Conservation (phyloP, 1,140 invertebrate species). For the Camponotus floridanus region DNA sequence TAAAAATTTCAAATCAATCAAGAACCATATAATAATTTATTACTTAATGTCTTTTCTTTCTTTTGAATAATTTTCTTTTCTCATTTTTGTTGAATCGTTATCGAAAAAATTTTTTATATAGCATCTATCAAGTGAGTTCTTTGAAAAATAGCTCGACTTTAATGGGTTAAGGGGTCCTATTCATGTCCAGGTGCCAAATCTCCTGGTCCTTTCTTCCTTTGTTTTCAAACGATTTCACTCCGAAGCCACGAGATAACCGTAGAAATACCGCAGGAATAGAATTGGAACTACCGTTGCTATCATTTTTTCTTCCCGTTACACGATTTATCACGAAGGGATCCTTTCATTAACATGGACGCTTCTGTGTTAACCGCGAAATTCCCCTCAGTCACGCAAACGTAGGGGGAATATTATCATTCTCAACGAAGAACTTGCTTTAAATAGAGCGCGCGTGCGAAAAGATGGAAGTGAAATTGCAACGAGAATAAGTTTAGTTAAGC, state of each 20-base stretch:
- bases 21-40: too few relatives aligned
- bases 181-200: neutral
- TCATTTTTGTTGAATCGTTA: neutral
- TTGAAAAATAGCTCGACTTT: slow-evolving; percentile 30
- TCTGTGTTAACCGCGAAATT: slow-evolving; percentile 38
- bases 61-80: neutral
- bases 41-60: neutral
- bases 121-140: neutral
- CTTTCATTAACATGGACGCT: slow-evolving; percentile 1
- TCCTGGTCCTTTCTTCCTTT: neutral
- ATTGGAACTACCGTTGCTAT: slow-evolving; percentile 1
- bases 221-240: neutral
- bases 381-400: slow-evolving; percentile 47
- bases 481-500: slow-evolving; percentile 12
- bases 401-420: slow-evolving; percentile 27
- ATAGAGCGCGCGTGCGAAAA: neutral
- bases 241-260: neutral
- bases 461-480: neutral
- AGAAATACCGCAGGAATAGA: neutral
- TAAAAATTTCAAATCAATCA: too few relatives aligned
- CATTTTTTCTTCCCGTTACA: neutral
- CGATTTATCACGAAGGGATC: slow-evolving; percentile 39
- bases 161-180: slow-evolving; percentile 11
- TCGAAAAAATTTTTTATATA: neutral
- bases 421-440: slow-evolving; percentile 1